phyloP scores from a whole-genome alignment of 2,888 invertebrate species.

The Cepaea hortensis region DNA sequence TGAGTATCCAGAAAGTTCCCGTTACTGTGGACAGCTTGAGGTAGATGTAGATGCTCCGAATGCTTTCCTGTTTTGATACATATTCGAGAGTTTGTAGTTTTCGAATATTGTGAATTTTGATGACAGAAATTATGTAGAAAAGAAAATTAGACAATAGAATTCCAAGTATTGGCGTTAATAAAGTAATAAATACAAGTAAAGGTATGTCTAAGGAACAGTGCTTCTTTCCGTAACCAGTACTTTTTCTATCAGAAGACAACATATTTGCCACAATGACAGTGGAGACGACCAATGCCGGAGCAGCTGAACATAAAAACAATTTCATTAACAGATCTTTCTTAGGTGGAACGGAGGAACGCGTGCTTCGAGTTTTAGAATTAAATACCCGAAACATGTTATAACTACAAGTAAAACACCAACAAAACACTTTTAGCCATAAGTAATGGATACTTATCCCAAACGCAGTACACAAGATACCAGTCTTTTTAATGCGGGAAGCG shows the following conservation, averaged over 20 bases:
- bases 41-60: conserved; percentile 9
- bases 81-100: not conserved
- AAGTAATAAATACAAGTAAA: not conserved
- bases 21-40: conserved; percentile 24
- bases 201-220: not conserved
- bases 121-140: not conserved
- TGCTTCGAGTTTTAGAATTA: not conserved
- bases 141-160: conserved; percentile 4
- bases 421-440: conserved; percentile 20
- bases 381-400: conserved; percentile 15
- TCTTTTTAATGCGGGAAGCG: not conserved
- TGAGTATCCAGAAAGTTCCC: conserved; percentile 10
- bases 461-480: not conserved
- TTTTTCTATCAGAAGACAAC: not conserved
- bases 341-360: not conserved
- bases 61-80: not conserved
- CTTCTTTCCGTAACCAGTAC: not conserved
- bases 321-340: not conserved
- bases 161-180: not conserved
- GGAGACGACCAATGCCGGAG: not conserved
- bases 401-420: conserved; percentile 26
- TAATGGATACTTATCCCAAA: not conserved
- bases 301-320: not conserved
- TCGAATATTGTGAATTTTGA: conserved; percentile 1
- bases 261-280: not conserved